Evolutionary conservation across 2,797 vertebrate species (phyloP).

Genomic region (Danio aesculapii): DNA sequence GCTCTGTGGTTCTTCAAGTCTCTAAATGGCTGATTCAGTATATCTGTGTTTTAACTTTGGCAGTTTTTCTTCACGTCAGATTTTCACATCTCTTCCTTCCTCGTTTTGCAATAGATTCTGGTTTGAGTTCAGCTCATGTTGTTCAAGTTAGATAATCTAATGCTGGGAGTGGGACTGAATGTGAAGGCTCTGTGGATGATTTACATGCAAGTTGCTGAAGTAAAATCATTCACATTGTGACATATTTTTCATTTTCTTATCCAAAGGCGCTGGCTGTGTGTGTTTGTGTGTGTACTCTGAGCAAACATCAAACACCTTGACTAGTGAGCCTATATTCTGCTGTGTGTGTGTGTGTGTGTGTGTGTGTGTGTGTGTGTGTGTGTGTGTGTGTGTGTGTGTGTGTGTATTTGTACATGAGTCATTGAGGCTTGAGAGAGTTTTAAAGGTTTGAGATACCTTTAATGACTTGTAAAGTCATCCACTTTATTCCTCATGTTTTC

Average conservation of each 20-base stretch:
- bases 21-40: conserved; percentile 37
- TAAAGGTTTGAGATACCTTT: neutral
- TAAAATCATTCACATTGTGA: neutral
- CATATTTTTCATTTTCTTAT: conserved; percentile 23
- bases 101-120: conserved; percentile 47
- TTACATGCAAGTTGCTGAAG: neutral
- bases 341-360: no score
- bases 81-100: conserved; percentile 58
- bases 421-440: conserved; percentile 11
- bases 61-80: conserved; percentile 23
- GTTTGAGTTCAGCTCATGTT: conserved; percentile 2
- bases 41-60: conserved; percentile 21
- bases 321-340: conserved; percentile 11
- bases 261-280: conserved; percentile 6
- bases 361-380: no score
- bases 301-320: conserved; percentile 49
- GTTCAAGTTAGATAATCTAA: neutral
- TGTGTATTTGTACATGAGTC: conserved; percentile 26
- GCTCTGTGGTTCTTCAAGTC: no score
- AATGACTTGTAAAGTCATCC: neutral
- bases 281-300: conserved; percentile 15
- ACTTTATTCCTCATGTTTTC: neutral
- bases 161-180: neutral
- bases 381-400: no score
- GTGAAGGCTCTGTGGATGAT: neutral